phyloP scores from a whole-genome alignment of 1,140 invertebrate genomes.

The Nephila pilipes region DNA sequence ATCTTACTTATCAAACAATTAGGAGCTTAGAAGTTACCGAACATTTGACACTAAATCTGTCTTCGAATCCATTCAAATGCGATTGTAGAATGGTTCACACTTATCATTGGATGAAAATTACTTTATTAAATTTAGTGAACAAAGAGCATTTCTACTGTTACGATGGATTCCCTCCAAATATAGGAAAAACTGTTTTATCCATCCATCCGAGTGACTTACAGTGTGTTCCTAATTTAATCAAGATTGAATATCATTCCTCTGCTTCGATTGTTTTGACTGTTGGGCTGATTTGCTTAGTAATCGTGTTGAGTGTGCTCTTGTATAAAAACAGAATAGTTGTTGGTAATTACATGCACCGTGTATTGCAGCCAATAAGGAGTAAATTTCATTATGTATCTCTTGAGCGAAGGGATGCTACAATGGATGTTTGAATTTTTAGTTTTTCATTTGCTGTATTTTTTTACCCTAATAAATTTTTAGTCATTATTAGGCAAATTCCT shows the following conservation, averaged over 20 bases:
- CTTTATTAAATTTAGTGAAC: constrained; percentile 11
- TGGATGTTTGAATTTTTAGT: constrained; percentile 58
- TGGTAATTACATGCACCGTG: not conserved
- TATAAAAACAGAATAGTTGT: constrained; percentile 61
- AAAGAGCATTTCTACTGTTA: constrained; percentile 48
- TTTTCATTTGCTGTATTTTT: not conserved
- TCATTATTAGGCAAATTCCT: not conserved
- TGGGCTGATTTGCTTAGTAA: constrained; percentile 12
- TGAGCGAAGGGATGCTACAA: constrained; percentile 53
- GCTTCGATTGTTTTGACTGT: constrained; percentile 48
- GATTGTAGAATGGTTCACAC: constrained; percentile 85
- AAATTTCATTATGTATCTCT: constrained; percentile 74
- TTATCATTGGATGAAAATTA: constrained; percentile 84
- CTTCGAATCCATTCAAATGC: constrained; percentile 87
- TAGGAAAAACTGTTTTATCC: constrained; percentile 26
- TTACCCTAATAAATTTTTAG: not conserved
- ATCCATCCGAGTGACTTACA: constrained; percentile 16
- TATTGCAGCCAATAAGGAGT: constrained; percentile 7
- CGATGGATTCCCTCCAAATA: constrained; percentile 52
- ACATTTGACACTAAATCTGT: constrained; percentile 86
- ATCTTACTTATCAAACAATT: constrained; percentile 84
- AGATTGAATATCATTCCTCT: constrained; percentile 39
- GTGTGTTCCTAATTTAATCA: not conserved
- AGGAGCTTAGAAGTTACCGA: constrained; percentile 84
- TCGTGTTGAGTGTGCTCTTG: constrained; percentile 12